Base-by-base conservation (phyloP, 2,797 vertebrate genomes). In the Myotis myotis region DNA sequence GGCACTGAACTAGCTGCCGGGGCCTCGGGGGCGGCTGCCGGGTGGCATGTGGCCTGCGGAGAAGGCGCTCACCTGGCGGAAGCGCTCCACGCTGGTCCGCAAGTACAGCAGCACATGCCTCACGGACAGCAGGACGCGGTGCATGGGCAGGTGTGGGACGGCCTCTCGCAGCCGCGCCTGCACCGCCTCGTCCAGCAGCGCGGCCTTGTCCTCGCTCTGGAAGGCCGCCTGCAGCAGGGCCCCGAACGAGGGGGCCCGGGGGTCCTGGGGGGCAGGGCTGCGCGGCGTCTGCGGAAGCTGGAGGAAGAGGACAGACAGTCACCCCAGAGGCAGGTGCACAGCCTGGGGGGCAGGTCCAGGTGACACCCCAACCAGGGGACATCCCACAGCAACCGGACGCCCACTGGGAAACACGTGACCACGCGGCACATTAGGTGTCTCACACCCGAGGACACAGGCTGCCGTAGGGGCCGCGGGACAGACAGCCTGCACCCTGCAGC, bases 91-190 rank as follows among this genome's bases (percentile, higher is more conserved):
- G 0, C 98, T 98, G 76, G 98, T 98, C 98, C 98, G 99, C 88
- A 99, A 95, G 98, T 99, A 99, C 0, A 99, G 98, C 93, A 99
- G 98, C 44, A 99, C 97, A 8, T 99, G 99, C 68, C 98, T 99
- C 87, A 98, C 97, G 1, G 98, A 98, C 16, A 99, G 84, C 5
- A 98, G 98, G 60, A 99, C 97, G 71, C 98, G 98, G 0, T 95
- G 96, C 89, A 98, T 30, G 0, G 93, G 91, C 47, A 99, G 96
- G 16, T 72, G 68, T 7, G 92, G 92, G 62, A 98, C 17, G 75
- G 98, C 92, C 0, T 97, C 98, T 94, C 97, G 98, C 83, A 98
- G 17, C 47, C 96, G 97, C 3, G 95, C 92, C 96, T 98, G 97
- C 33, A 98, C 97, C 12, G 30, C 8, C 0, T 98, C 95, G 15